These are phyloP conservation scores for Hydraecia micacea DNA, from an alignment of 2,888 invertebrate species.

Conservation along the genomic window DNA sequence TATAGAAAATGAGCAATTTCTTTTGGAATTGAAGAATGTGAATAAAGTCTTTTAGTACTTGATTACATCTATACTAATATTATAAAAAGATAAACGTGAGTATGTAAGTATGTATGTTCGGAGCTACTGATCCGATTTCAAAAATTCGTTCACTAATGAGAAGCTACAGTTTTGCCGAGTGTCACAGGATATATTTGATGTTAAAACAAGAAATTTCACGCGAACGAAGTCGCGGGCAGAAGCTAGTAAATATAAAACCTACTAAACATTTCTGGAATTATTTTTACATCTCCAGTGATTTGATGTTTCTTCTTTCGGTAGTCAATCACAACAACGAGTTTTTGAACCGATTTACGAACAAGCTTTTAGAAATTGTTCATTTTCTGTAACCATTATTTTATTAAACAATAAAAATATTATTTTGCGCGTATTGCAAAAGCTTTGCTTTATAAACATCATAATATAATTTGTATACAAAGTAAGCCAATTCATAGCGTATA, in stretches of 20 bases:
- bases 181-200: background rate
- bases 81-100: background rate
- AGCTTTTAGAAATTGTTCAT: conserved; percentile 26
- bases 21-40: background rate
- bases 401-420: conserved; percentile 62
- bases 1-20: conserved; percentile 46
- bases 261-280: background rate
- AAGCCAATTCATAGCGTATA: conserved; percentile 75
- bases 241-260: background rate
- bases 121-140: background rate
- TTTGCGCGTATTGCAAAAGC: conserved; percentile 60
- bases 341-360: background rate
- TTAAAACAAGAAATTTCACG: background rate
- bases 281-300: background rate
- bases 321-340: background rate
- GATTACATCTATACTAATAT: background rate
- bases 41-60: background rate
- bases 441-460: conserved; percentile 45
- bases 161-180: background rate
- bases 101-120: background rate
- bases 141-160: background rate
- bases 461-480: conserved; percentile 48
- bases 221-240: too few species aligned
- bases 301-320: background rate
- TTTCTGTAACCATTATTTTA: conserved; percentile 42